Percentiles rank a stretch among this genome's conserved stretches.
Conservation (phyloP, 2,888 invertebrate species). For the Sarcophaga subvicina region DNA sequence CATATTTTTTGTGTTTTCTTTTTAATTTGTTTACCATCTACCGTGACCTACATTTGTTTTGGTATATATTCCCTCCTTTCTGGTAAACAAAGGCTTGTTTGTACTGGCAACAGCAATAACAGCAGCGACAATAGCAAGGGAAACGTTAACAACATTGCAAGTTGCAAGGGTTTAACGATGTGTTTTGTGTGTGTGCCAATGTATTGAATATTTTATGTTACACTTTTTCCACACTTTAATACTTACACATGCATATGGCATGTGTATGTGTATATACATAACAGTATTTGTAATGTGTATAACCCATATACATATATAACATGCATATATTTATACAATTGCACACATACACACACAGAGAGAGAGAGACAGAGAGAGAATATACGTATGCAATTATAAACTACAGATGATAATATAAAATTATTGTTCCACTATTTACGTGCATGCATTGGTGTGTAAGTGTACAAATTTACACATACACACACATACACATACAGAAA, state of each 20-base stretch:
- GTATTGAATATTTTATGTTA: slow-evolving; percentile 60
- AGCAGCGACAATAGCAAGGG: background rate
- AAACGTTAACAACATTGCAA: background rate
- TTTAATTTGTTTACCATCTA: slow-evolving; percentile 50
- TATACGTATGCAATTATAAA: slow-evolving; percentile 18
- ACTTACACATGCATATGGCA: background rate
- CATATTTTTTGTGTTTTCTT: slow-evolving; percentile 25
- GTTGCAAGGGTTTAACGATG: background rate
- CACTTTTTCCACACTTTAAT: slow-evolving; percentile 48
- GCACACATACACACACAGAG: background rate
- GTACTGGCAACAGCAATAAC: slow-evolving; percentile 16
- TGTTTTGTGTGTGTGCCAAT: slow-evolving; percentile 25
- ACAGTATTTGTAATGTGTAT: background rate
- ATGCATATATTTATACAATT: slow-evolving; percentile 38
- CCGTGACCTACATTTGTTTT: slow-evolving; percentile 75
- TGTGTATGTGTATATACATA: background rate
- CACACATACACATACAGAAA: slow-evolving; percentile 21
- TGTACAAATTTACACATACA: slow-evolving; percentile 7
- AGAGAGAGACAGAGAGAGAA: background rate
- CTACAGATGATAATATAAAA: slow-evolving; percentile 52
- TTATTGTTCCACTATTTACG: slow-evolving; percentile 41
- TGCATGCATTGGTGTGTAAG: slow-evolving; percentile 20
- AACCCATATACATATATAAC: slow-evolving; percentile 16
- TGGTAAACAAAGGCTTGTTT: slow-evolving; percentile 30
- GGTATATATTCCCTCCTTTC: slow-evolving; percentile 18